Conservation (phyloP, 2,797 vertebrate genomes). For the Discoglossus pictus region DNA sequence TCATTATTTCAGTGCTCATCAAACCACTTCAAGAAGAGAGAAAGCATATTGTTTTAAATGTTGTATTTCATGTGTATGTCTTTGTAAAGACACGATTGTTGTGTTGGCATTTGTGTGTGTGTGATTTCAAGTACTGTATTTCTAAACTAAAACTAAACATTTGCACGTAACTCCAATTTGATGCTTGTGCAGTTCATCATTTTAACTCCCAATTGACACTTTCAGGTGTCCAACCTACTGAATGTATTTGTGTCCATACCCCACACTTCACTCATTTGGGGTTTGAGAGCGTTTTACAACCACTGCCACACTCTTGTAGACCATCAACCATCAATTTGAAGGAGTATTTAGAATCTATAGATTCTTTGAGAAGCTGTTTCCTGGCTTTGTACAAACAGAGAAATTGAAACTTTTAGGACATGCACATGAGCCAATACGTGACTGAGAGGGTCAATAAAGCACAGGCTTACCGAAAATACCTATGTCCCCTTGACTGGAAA, state of each 20-base stretch:
- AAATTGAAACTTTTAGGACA: no score
- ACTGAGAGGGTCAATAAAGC: no score
- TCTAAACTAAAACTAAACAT: constrained; percentile 38
- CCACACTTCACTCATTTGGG: not conserved
- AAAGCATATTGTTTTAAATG: constrained; percentile 15
- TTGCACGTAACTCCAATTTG: constrained; percentile 41
- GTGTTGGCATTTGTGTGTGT: constrained; percentile 45
- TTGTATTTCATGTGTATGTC: constrained; percentile 40
- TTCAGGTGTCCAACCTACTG: not conserved
- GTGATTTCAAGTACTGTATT: constrained; percentile 47
- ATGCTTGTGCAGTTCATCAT: constrained; percentile 7
- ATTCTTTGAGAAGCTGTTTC: no score
- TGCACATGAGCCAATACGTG: no score
- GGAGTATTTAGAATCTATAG: no score
- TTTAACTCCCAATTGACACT: not conserved
- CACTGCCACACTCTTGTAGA: no score
- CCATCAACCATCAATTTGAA: no score
- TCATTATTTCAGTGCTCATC: constrained; percentile 8
- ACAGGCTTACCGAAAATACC: no score
- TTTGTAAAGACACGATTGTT: constrained; percentile 25
- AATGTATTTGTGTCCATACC: not conserved
- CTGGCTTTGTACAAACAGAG: no score
- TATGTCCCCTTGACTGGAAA: no score
- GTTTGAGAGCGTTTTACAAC: no score
- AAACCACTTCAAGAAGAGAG: constrained; percentile 11